These are phyloP conservation scores for Hyphantria cunea DNA, from an alignment of 1,140 invertebrate genomes.

Conservation along the genomic window DNA sequence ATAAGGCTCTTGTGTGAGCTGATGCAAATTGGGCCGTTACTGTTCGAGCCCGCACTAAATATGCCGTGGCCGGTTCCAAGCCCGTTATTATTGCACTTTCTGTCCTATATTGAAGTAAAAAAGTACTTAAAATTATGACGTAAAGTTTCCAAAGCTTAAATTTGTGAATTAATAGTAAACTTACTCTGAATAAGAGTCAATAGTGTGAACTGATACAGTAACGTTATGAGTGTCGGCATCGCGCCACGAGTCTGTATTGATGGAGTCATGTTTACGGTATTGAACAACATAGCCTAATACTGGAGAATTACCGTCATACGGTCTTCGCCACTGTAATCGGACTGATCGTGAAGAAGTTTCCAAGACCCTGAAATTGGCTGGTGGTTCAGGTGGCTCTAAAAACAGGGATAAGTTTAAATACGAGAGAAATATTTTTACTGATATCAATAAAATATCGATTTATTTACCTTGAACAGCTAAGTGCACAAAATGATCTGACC, in stretches of 20 bases:
- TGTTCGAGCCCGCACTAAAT: conserved; percentile 85
- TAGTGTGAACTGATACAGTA: conserved; percentile 56
- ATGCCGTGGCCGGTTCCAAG: conserved; percentile 89
- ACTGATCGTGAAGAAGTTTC: conserved; percentile 87
- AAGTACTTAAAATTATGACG: background rate
- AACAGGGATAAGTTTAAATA: too few species aligned
- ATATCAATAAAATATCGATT: too few species aligned
- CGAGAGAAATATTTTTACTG: too few species aligned
- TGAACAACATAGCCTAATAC: conserved; percentile 90
- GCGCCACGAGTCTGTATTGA: conserved; percentile 66
- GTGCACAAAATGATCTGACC: conserved; percentile 91
- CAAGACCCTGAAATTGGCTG: conserved; percentile 84
- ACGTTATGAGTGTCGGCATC: conserved; percentile 73
- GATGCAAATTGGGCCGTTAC: conserved; percentile 74
- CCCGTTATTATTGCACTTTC: conserved; percentile 81
- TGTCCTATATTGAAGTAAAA: conserved; percentile 42
- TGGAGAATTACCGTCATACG: conserved; percentile 91
- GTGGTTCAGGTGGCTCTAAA: conserved; percentile 88
- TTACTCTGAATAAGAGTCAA: conserved; percentile 66
- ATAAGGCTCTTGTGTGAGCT: conserved; percentile 62
- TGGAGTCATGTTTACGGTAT: conserved; percentile 78
- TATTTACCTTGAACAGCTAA: conserved; percentile 90
- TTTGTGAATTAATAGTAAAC: conserved; percentile 25
- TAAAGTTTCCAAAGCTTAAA: background rate
- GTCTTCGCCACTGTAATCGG: conserved; percentile 87